phyloP scores from a whole-genome alignment of 1,140 invertebrate genomes.

The Aphis gossypii region DNA sequence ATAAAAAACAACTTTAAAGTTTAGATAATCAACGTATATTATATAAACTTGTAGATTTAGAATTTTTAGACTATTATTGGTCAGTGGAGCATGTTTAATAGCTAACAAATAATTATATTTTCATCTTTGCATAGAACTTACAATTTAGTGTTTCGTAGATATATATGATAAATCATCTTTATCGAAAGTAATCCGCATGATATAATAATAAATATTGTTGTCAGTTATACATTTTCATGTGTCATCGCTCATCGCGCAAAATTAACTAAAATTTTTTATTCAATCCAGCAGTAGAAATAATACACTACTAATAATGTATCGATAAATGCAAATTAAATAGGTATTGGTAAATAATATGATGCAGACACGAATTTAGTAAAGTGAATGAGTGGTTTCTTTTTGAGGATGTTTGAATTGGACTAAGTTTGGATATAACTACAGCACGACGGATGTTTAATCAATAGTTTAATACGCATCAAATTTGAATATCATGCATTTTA shows the following conservation, averaged over 20 bases:
- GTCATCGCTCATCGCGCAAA: too few relatives aligned
- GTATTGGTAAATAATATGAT: neutral
- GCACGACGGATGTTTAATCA: neutral
- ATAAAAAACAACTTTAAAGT: neutral
- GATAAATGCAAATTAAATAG: neutral
- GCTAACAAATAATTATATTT: neutral
- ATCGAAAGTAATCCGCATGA: neutral
- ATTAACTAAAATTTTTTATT: too few relatives aligned
- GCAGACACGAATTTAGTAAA: neutral
- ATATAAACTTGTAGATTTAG: neutral
- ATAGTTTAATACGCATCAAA: neutral
- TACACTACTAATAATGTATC: neutral
- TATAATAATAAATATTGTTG: too few relatives aligned
- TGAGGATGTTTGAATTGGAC: neutral
- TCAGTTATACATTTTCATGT: too few relatives aligned
- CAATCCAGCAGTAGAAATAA: too few relatives aligned
- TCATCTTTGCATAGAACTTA: neutral
- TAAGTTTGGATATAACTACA: neutral
- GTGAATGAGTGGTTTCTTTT: neutral
- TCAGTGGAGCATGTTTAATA: neutral
- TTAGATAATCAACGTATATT: neutral
- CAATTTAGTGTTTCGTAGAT: neutral
- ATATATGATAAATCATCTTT: too few relatives aligned
- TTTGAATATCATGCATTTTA: neutral
- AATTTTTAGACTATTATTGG: neutral